Percentiles rank a stretch among this genome's conserved stretches.
Conservation (phyloP, 2,888 invertebrate genomes). For the Nomada flava region DNA sequence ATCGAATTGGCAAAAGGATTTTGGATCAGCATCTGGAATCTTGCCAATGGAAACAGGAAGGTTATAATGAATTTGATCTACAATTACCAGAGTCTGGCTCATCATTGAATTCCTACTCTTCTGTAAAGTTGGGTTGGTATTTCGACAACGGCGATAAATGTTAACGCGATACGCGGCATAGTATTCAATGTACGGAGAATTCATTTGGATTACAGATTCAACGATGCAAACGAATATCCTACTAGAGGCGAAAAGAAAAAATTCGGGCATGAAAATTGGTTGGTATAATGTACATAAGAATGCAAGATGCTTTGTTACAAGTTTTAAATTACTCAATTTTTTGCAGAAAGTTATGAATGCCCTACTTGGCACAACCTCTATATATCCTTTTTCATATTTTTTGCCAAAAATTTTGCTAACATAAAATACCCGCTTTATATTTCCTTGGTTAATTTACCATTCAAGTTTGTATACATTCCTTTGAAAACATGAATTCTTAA, state of each 20-base stretch:
- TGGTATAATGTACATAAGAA: conserved; percentile 59
- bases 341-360: conserved; percentile 80
- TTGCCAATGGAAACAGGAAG: conserved; percentile 85
- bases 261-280: conserved; percentile 79
- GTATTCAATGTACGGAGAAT: neutral
- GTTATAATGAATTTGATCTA: conserved; percentile 83
- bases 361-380: conserved; percentile 78
- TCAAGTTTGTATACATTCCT: conserved; percentile 29
- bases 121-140: conserved; percentile 72
- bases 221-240: conserved; percentile 82
- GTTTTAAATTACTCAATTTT: conserved; percentile 76
- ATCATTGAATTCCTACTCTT: conserved; percentile 75
- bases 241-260: conserved; percentile 71
- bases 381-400: conserved; percentile 84
- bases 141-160: neutral
- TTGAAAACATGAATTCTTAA: conserved; percentile 68
- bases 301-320: conserved; percentile 28
- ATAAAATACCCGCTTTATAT: conserved; percentile 15
- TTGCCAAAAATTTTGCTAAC: conserved; percentile 61
- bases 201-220: conserved; percentile 79
- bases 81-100: conserved; percentile 84
- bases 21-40: conserved; percentile 83
- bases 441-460: conserved; percentile 34
- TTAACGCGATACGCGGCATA: neutral
- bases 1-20: conserved; percentile 83